Conservation (phyloP, 2,888 invertebrate species). For the Drosophila pegasa region DNA sequence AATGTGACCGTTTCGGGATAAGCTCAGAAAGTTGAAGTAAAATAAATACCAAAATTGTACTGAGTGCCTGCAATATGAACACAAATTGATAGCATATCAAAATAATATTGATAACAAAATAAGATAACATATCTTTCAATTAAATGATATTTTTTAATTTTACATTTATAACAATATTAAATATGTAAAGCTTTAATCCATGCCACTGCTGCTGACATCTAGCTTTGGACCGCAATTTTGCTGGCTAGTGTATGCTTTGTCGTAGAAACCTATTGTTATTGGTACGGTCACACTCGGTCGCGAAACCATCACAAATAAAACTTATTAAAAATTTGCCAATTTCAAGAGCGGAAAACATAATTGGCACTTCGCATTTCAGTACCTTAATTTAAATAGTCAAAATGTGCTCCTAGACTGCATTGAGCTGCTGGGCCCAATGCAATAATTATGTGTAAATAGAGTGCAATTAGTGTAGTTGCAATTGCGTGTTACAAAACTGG, state of each 20-base stretch:
- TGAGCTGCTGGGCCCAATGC: conserved; percentile 19
- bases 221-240: conserved; percentile 12
- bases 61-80: no score
- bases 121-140: not conserved
- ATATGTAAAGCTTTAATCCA: not conserved
- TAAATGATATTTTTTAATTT: no score
- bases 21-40: not conserved
- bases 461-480: conserved; percentile 36
- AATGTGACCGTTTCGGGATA: conserved; percentile 40
- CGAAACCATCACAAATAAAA: conserved; percentile 70
- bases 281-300: conserved; percentile 49
- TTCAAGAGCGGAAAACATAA: conserved; percentile 9
- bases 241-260: conserved; percentile 31
- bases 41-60: conserved; percentile 41
- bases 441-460: conserved; percentile 50
- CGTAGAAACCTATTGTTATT: conserved; percentile 7
- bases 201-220: no score
- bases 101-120: not conserved
- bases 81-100: not conserved
- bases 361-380: conserved; percentile 4
- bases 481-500: conserved; percentile 74
- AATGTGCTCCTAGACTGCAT: conserved; percentile 34
- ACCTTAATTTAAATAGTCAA: not conserved
- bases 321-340: conserved; percentile 42
- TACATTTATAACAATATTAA: no score